Percentiles rank a stretch among this genome's conserved stretches.
phyloP scores from a whole-genome alignment of 2,888 invertebrate genomes.

The Aphidius colemani region DNA sequence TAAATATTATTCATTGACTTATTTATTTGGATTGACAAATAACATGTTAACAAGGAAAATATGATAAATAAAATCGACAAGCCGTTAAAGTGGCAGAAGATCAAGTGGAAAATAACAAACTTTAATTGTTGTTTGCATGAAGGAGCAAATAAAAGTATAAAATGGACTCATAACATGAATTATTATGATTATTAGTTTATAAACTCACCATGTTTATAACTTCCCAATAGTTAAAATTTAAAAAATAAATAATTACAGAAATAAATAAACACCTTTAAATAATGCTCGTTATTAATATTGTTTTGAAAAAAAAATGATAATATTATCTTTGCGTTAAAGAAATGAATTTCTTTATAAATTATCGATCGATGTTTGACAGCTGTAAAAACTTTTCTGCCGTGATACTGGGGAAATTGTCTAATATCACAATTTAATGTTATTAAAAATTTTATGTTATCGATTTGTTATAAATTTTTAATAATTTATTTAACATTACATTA shows the following conservation, averaged over 20 bases:
- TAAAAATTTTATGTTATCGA: not conserved
- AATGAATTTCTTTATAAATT: no score
- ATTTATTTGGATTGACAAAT: no score
- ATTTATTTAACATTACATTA: constrained; percentile 5
- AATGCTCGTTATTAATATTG: constrained; percentile 18
- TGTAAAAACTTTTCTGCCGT: constrained; percentile 45
- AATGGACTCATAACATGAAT: not conserved
- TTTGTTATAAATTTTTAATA: constrained; percentile 22
- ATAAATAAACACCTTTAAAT: constrained; percentile 8
- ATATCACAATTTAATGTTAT: constrained; percentile 30
- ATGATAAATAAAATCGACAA: no score
- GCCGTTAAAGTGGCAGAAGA: not conserved
- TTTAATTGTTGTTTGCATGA: not conserved
- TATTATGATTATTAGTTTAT: not conserved
- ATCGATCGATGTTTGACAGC: constrained; percentile 54
- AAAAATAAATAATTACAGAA: not conserved
- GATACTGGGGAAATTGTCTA: constrained; percentile 21
- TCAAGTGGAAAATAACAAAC: not conserved
- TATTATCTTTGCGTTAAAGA: constrained; percentile 33
- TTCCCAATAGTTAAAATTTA: not conserved
- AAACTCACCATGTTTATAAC: constrained; percentile 8
- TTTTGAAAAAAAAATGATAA: constrained; percentile 36
- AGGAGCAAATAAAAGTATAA: not conserved
- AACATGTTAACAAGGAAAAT: no score
- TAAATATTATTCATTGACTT: no score